Percentiles rank a stretch among this genome's conserved stretches.
Evolutionary conservation across 2,113 vertebrate species (phyloP).

Genomic region (Xiphophorus couchianus): DNA sequence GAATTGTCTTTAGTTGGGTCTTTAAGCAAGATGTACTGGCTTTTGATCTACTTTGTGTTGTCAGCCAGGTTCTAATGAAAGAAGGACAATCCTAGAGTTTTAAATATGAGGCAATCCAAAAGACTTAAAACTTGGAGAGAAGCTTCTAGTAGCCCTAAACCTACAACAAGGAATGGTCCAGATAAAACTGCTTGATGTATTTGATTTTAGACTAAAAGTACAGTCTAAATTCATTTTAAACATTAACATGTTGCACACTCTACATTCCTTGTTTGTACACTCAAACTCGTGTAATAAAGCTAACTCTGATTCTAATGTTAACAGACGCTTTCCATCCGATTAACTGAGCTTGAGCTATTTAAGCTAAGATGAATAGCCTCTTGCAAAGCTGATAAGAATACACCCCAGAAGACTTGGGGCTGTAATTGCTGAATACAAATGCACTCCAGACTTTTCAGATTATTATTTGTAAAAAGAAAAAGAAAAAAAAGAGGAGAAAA

Average conservation of each 20-base stretch:
- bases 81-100: too few relatives aligned
- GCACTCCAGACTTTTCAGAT: not conserved
- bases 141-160: not conserved
- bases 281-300: too few relatives aligned
- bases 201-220: not conserved
- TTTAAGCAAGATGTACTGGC: too few relatives aligned
- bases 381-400: not conserved
- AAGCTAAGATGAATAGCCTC: not conserved
- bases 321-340: not conserved
- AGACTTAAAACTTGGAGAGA: not conserved
- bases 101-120: too few relatives aligned
- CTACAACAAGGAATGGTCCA: not conserved
- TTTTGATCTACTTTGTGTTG: too few relatives aligned
- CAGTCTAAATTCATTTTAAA: not conserved
- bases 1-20: too few relatives aligned
- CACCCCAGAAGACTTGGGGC: not conserved
- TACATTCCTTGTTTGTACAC: too few relatives aligned
- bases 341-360: not conserved
- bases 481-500: not conserved
- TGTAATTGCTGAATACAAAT: not conserved
- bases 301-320: not conserved
- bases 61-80: too few relatives aligned
- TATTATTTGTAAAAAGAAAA: not conserved
- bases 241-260: too few relatives aligned
- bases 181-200: not conserved